Base-by-base conservation (phyloP, 2,797 vertebrate genomes). In the Sebastolobus altivelis region DNA sequence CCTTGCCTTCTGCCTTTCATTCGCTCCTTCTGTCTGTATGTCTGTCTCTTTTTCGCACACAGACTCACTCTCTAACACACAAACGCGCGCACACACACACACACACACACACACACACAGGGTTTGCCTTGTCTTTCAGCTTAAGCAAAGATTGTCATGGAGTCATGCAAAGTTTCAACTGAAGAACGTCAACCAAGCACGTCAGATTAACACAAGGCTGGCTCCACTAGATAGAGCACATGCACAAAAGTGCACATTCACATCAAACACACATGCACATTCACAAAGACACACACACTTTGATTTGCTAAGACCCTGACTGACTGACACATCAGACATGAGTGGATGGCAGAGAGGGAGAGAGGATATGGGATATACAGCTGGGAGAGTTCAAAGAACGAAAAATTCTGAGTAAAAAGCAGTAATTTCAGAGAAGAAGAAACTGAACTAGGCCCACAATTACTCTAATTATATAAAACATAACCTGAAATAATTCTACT, bases 201-300 rank as follows among this genome's bases (percentile, higher is more conserved):
- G 89, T 93, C 93, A 94, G 93, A 93, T 94, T 93, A 95, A 88
- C 83, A 92, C 88, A 87, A 88, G 89, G 89, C 93, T 94, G 91
- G 86, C 87, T 91, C 70, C 81, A 84, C 85, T 62, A 91, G 91
- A 94, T 91, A 93, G 81, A 91, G 52, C 82, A 65, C 82, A 56
- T 63, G 49, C 72, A 71, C 67, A 63, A 62, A 25, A 55, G 66
- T 55, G 72, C 4, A 14, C 56, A 73, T 16, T 67, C 35, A 73
- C 72, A 65, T 58, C 43, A 78, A 67, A 79, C 66, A 77, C 76
- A 65, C 49, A 59, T 20, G 37, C 79, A 76, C 54, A 0, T 22
- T 59, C 73, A 60, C 16, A 71, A 66, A 85, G 58, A 85, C 71
- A 80, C 71, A 79, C 77, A 87, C 82, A 81, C 74, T 87, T 86